These are phyloP conservation scores for Caiman crocodilus DNA, from an alignment of 2,797 vertebrate species.

Conservation along the genomic window DNA sequence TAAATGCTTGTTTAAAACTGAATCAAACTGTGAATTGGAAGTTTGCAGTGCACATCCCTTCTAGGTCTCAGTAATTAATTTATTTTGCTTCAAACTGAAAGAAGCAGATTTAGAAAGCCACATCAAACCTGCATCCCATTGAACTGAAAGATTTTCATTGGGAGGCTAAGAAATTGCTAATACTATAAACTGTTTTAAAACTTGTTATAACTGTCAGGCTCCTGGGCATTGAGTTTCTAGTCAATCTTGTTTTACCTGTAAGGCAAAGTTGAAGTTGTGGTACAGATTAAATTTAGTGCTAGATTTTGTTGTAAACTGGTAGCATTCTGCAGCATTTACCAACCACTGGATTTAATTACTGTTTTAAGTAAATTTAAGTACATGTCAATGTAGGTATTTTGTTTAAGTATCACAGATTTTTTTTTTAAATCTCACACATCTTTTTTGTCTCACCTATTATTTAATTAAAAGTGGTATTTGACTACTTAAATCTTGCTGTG, in stretches of 20 bases:
- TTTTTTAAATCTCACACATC: no score
- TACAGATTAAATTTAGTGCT: neutral
- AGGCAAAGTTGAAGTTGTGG: neutral
- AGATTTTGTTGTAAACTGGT: neutral
- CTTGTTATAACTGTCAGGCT: no score
- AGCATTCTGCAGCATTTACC: neutral
- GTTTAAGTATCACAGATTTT: neutral
- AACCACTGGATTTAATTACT: neutral
- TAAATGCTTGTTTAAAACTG: neutral
- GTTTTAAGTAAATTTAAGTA: neutral
- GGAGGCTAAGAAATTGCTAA: neutral
- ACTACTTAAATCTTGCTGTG: neutral
- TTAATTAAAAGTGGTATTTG: neutral
- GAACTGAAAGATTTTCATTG: neutral
- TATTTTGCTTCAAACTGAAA: no score
- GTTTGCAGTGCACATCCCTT: neutral
- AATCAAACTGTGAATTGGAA: neutral
- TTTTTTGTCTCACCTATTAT: neutral
- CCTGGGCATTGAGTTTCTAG: no score
- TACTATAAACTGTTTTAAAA: no score
- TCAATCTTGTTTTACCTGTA: neutral
- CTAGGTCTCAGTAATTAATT: neutral
- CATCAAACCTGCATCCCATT: neutral
- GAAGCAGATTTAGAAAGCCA: no score
- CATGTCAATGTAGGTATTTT: neutral